Evolutionary conservation across 2,797 vertebrate genomes (phyloP), one percentile per base, ranked within the genome.

Genomic region (Lates japonicus): DNA sequence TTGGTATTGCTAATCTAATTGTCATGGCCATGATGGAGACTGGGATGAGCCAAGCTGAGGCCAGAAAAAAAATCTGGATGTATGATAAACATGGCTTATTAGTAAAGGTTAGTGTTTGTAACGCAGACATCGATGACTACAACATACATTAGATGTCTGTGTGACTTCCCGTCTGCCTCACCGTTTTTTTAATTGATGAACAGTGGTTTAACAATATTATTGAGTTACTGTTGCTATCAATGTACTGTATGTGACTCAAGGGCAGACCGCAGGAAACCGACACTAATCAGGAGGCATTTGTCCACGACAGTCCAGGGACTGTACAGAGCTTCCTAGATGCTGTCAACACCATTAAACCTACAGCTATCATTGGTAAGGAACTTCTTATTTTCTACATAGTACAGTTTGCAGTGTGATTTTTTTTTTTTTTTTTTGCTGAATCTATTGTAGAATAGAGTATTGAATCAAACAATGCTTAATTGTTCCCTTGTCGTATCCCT

Each of bases 1-100:
- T 99, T 80, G 98, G 98, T 19, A 99, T 99, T 41, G 98, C 98
- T 1, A 98, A 97, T 91, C 96, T 99, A 60, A 99, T 99, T 13
- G 97, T 98, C 5, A 97, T 99, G 97, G 95, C 98, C 0, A 98
- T 99, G 98, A 90, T 96, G 92, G 98, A 99, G 79, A 75, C 14
- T 0, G 98, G 98, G 0, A 81, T 97, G 76, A 94, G 96, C 39
- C 92, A 94, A 4, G 90, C 96, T 42, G 97, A 97, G 3, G 98
- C 98, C 60, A 93, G 87, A 46, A 69, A 93, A 37, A 97, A 95
- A 59, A 96, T 99, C 87, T 99, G 98, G 98, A 97, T 99, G 98
- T 98, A 95, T 66, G 98, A 99, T 90, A 97, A 99, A 87, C 76
- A 95, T 0, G 98, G 98, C 7, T 94, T 99, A 66, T 90, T 99